Conservation (phyloP, 2,113 vertebrate genomes). For the Arothron firmamentum region DNA sequence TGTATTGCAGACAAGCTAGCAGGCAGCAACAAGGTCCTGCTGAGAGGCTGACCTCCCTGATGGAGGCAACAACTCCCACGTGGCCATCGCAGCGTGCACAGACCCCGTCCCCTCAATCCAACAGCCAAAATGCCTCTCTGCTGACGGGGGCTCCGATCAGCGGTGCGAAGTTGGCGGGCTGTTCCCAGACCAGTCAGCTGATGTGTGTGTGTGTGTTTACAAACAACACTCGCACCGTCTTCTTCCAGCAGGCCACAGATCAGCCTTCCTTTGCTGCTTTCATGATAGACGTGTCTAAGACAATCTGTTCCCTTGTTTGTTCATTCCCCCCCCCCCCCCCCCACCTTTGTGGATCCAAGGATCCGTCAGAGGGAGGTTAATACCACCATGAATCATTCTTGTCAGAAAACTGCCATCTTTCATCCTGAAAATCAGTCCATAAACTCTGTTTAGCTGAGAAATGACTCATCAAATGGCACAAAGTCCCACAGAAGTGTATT, state of each 20-base stretch:
- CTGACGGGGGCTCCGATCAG: too few relatives aligned
- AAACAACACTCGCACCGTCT: neutral
- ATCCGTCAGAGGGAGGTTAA: too few relatives aligned
- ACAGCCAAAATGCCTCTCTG: slow-evolving; percentile 42
- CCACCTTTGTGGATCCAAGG: too few relatives aligned
- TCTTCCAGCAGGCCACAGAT: neutral
- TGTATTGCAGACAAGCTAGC: slow-evolving; percentile 57
- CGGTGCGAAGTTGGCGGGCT: neutral
- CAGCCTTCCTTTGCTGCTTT: neutral
- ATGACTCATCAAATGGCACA: slow-evolving; percentile 4
- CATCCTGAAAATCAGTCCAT: neutral
- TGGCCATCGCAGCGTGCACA: slow-evolving; percentile 31
- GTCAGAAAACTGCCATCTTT: slow-evolving; percentile 3
- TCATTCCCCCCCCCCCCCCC: neutral
- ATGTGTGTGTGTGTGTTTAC: slow-evolving; percentile 15
- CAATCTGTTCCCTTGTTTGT: neutral
- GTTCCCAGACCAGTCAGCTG: slow-evolving; percentile 10
- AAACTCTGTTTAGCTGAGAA: slow-evolving; percentile 7
- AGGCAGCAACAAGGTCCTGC: slow-evolving; percentile 58
- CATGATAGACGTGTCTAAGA: neutral
- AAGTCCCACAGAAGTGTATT: neutral
- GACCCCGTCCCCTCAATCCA: slow-evolving; percentile 36
- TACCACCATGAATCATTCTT: neutral
- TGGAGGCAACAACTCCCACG: slow-evolving; percentile 60
- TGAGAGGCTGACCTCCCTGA: slow-evolving; percentile 61